These are phyloP conservation scores for Synanthedon andrenaeformis DNA, from an alignment of 2,888 invertebrate genomes.

Conservation along the genomic window DNA sequence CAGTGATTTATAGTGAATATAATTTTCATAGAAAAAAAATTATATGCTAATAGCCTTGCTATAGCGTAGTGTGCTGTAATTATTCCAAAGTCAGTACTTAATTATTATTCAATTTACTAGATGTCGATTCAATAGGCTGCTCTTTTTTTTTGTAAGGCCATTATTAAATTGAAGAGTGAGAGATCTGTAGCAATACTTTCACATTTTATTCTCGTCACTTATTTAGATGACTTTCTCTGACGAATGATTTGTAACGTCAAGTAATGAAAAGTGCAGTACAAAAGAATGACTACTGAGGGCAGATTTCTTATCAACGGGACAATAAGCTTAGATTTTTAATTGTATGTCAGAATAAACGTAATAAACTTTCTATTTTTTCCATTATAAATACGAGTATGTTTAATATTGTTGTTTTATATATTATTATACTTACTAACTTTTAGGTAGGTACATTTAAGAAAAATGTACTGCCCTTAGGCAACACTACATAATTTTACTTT, in stretches of 20 bases:
- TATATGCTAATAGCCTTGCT: no score
- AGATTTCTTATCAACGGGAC: neutral
- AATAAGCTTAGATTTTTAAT: slow-evolving; percentile 1
- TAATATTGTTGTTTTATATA: no score
- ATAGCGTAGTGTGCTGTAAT: no score
- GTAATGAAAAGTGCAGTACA: slow-evolving; percentile 12
- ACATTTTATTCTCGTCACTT: slow-evolving; percentile 42
- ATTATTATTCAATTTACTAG: neutral
- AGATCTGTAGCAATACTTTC: slow-evolving; percentile 23
- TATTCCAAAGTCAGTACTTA: neutral
- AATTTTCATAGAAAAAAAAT: no score
- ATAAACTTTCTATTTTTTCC: no score
- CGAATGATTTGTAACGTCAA: slow-evolving; percentile 31
- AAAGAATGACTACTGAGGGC: slow-evolving; percentile 10
- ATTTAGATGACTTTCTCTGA: slow-evolving; percentile 35
- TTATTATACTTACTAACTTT: no score
- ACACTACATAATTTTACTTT: no score
- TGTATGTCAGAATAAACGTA: no score
- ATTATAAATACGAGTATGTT: no score
- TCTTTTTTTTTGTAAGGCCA: neutral
- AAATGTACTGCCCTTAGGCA: no score
- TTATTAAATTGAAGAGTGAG: neutral
- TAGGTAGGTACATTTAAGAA: no score
- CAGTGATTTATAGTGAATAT: no score
- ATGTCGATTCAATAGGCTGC: neutral